A percentile compares a stretch with the other conserved stretches of the same genome.
Evolutionary conservation across 2,113 vertebrate species (phyloP).

Genomic region (Strigops habroptila): DNA sequence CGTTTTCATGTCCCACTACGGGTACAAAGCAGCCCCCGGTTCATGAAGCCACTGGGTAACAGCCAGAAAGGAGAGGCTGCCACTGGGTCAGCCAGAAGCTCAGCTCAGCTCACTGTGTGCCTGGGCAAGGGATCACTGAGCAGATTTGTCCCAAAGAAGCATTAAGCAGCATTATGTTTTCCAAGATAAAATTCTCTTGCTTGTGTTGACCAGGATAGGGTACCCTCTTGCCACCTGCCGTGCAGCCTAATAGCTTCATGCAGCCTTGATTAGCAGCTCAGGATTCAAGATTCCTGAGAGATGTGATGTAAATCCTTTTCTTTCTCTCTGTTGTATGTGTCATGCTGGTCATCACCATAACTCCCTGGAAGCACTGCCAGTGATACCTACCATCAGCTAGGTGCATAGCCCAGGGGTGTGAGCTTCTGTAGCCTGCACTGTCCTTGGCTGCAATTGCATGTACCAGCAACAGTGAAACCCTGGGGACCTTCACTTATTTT

Average conservation of each 20-base stretch:
- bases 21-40: background rate
- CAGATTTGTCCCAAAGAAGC: background rate
- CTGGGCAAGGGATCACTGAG: background rate
- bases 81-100: background rate
- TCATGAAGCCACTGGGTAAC: background rate
- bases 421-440: background rate
- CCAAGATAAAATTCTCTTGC: background rate
- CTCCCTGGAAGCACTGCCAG: background rate
- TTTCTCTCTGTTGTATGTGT: fast-evolving
- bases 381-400: fast-evolving
- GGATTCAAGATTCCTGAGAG: background rate
- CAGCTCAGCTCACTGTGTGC: background rate
- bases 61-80: background rate
- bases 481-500: background rate
- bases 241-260: background rate
- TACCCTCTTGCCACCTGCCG: background rate
- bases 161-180: background rate
- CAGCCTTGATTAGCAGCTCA: background rate
- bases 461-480: background rate
- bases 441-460: background rate
- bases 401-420: background rate
- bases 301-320: background rate
- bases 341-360: background rate
- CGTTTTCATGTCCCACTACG: background rate
- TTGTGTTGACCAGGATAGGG: background rate